phyloP scores from a whole-genome alignment of 2,113 vertebrate species.

The Ictalurus punctatus region DNA sequence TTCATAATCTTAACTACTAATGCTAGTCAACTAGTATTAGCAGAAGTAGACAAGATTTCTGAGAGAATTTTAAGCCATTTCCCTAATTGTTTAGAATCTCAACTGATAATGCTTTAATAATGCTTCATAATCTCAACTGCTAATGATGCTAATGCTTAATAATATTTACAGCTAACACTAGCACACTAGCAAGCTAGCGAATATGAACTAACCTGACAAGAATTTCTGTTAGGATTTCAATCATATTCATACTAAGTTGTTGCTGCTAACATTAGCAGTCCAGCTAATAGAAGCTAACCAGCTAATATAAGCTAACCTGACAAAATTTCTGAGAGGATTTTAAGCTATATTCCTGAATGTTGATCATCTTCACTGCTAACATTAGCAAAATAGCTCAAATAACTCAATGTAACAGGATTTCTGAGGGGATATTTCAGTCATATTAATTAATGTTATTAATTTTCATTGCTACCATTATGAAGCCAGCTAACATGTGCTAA shows the following conservation, averaged over 20 bases:
- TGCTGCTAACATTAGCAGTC: background rate
- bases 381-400: background rate
- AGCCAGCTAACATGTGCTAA: background rate
- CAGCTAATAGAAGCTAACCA: background rate
- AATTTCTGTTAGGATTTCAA: background rate
- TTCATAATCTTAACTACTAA: background rate
- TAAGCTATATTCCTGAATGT: background rate
- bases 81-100: background rate
- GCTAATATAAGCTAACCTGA: background rate
- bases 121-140: background rate
- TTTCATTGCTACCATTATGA: background rate
- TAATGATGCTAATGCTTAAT: background rate
- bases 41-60: background rate
- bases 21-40: background rate
- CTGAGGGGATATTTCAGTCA: background rate
- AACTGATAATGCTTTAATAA: background rate
- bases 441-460: background rate
- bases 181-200: background rate
- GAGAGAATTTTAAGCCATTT: background rate
- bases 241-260: background rate
- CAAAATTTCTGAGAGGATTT: background rate
- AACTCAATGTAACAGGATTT: background rate
- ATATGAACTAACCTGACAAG: background rate
- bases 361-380: background rate
- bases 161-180: background rate